phyloP scores from a whole-genome alignment of 1,140 invertebrate genomes.

The Drosophila rufa region DNA sequence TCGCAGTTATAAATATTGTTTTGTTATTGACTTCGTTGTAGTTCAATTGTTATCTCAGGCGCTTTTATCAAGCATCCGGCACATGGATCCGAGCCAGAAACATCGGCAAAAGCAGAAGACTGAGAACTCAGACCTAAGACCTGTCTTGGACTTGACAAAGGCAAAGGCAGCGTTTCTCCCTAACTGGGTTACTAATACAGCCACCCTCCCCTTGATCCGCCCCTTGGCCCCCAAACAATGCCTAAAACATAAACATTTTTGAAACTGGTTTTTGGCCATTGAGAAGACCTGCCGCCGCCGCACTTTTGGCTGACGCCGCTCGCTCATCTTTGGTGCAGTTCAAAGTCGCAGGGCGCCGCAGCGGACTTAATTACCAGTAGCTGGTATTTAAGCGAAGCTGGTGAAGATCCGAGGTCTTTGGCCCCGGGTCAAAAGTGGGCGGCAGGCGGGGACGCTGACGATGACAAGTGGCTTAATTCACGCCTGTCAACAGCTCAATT shows the following conservation, averaged over 20 bases:
- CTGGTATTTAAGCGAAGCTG: constrained; percentile 27
- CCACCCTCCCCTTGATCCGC: neutral
- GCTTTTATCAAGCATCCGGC: constrained; percentile 2
- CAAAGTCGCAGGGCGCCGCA: constrained; percentile 23
- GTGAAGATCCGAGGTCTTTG: constrained; percentile 62
- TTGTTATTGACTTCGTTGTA: constrained; percentile 1
- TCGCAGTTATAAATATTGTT: neutral
- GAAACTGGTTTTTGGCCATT: constrained; percentile 61
- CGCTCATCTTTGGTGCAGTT: constrained; percentile 30
- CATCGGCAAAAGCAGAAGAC: neutral
- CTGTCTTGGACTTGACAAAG: constrained; percentile 7
- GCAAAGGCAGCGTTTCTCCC: constrained; percentile 47
- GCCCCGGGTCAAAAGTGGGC: constrained; percentile 44
- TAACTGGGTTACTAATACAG: constrained; percentile 68
- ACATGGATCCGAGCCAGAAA: constrained; percentile 16
- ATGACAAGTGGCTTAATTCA: constrained; percentile 52
- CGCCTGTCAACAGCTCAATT: constrained; percentile 59
- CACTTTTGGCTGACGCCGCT: constrained; percentile 12
- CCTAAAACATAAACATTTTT: constrained; percentile 64
- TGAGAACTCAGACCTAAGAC: constrained; percentile 1
- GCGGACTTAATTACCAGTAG: constrained; percentile 31
- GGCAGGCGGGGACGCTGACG: constrained; percentile 30
- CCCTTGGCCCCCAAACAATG: constrained; percentile 28
- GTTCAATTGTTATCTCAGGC: constrained; percentile 7
- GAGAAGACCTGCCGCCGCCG: neutral